Conservation (phyloP, 2,797 vertebrate genomes). For the Chaetodon trifasciatus region DNA sequence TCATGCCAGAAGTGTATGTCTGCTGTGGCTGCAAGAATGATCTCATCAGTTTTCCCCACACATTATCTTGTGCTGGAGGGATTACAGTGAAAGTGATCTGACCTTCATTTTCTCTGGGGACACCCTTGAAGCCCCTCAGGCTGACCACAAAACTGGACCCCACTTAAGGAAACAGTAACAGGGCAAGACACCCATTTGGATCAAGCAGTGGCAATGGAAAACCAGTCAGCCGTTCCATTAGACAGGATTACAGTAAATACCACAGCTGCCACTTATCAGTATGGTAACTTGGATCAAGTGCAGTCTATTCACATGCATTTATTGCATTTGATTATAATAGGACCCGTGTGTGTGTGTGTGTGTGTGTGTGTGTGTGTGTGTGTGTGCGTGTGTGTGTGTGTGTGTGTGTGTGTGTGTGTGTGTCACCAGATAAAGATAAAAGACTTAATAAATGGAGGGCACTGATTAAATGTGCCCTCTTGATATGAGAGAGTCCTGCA, state of each 20-base stretch:
- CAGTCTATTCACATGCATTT: slow-evolving; percentile 26
- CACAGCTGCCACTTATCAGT: slow-evolving; percentile 38
- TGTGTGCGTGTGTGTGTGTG: slow-evolving; percentile 7
- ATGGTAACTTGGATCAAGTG: slow-evolving; percentile 21
- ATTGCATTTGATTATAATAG: background rate
- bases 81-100: slow-evolving; percentile 11
- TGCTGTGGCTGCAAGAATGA: slow-evolving; percentile 7
- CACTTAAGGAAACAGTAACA: slow-evolving; percentile 30
- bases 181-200: slow-evolving; percentile 6
- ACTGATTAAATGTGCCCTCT: slow-evolving; percentile 19
- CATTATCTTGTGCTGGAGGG: background rate
- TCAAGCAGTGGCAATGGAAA: slow-evolving; percentile 5
- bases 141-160: slow-evolving; percentile 12
- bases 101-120: slow-evolving; percentile 12
- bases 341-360: background rate
- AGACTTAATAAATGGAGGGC: slow-evolving; percentile 25
- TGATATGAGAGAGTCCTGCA: slow-evolving; percentile 13
- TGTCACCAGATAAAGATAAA: slow-evolving; percentile 37
- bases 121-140: background rate
- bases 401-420: background rate
- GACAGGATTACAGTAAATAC: slow-evolving; percentile 40
- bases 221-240: slow-evolving; percentile 24
- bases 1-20: background rate
- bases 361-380: background rate
- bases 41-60: slow-evolving; percentile 22